Conservation (phyloP, 2,113 vertebrate genomes). For the Leptocoma aspasia region DNA sequence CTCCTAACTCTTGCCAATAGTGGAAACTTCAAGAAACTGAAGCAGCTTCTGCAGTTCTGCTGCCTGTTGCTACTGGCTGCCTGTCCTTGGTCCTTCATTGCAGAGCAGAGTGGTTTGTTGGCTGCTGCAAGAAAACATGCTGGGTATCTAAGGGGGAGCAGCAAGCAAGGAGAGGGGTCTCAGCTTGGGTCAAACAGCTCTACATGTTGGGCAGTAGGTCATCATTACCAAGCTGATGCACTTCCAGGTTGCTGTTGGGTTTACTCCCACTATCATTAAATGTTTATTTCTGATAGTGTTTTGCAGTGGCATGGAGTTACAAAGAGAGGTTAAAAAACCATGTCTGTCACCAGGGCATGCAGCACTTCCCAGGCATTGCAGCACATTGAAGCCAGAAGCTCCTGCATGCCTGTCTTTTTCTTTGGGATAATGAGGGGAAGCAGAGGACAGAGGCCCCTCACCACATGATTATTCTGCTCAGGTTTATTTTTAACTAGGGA, state of each 20-base stretch:
- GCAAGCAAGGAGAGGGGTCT: neutral
- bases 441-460: neutral
- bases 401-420: neutral
- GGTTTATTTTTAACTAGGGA: constrained; percentile 46
- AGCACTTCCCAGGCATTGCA: neutral
- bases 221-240: neutral
- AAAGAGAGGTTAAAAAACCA: neutral
- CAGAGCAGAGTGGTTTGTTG: neutral
- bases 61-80: neutral
- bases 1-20: neutral
- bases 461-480: neutral
- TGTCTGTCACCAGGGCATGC: neutral
- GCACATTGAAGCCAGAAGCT: neutral
- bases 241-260: neutral
- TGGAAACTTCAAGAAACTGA: neutral
- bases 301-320: neutral
- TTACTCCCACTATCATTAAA: neutral
- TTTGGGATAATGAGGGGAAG: neutral
- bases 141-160: neutral
- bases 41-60: neutral
- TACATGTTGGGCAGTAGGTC: neutral
- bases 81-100: neutral
- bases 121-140: neutral
- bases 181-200: neutral
- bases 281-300: neutral